Evolutionary conservation across 2,113 vertebrate species (phyloP), one percentile per base, ranked within the genome.

Genomic region (Gadus chalcogrammus): DNA sequence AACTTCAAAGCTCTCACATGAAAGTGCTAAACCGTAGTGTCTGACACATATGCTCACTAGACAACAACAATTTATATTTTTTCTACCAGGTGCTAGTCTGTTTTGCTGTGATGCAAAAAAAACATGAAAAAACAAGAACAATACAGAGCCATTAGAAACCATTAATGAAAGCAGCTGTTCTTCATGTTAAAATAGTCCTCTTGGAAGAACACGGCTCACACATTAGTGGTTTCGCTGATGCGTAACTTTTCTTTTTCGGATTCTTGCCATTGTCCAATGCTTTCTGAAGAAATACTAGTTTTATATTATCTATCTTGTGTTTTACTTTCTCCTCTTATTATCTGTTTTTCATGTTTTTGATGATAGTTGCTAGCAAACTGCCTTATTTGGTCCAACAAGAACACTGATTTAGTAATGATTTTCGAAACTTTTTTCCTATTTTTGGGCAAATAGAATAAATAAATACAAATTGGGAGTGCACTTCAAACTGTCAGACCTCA

Each of bases 401-500:
- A 35, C 31, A 35, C 31, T 35, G 31, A 35, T 35, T 35, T 35
- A 7, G 3, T 35, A 35, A 35, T 35, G 31, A 35, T 35, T 35
- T 13, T 48, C 42, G 2, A 48, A 48, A 48, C 42, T 48, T 9
- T 48, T 48, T 13, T 12, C 42, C 42, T 12, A 7, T 48, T 48
- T 48, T 48, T 48, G 2, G 42, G 9, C 42, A 7, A 48, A 48
- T 48, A 9, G 42, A 9, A 48, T 48, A 48, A 48, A 48, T 48
- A 48, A 48, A 48, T 48, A 48, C 42, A 48, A 48, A 48, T 8
- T 15, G 1, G 35, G 73, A 71, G 35, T 76, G 65, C 64, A 71
- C 70, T 82, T 81, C 74, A 80, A 82, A 78, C 67, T 81, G 71
- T 74, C 73, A 77, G 77, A 82, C 79, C 84, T 42, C 17, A n/a